phyloP scores from a whole-genome alignment of 2,113 vertebrate genomes.

The Nyctibius bracteatus region DNA sequence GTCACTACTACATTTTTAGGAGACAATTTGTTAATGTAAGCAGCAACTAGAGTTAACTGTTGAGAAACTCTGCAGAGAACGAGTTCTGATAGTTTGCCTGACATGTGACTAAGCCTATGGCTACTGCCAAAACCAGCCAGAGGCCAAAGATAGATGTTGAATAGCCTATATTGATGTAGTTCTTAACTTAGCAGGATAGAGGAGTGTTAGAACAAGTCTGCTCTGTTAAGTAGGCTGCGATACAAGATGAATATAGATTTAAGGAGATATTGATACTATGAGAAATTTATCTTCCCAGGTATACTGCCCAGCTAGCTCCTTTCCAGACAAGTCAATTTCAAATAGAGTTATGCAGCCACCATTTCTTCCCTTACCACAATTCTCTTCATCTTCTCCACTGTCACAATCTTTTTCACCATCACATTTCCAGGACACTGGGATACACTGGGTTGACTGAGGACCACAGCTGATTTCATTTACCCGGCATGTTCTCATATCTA shows the following conservation, averaged over 20 bases:
- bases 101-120: background rate
- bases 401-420: slow-evolving; percentile 95
- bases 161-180: background rate
- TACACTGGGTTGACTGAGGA: slow-evolving; percentile 86
- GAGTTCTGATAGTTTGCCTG: background rate
- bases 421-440: slow-evolving; percentile 94
- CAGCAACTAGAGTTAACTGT: background rate
- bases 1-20: background rate
- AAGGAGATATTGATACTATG: background rate
- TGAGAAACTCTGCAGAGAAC: background rate
- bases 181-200: background rate
- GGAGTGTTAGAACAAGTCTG: background rate
- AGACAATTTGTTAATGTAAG: background rate
- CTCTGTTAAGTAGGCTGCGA: background rate
- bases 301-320: background rate
- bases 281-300: background rate
- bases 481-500: slow-evolving; percentile 91
- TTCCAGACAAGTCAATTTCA: background rate
- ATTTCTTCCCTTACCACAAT: slow-evolving; percentile 84
- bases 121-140: background rate
- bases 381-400: slow-evolving; percentile 90
- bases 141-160: background rate
- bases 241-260: background rate
- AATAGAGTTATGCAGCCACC: background rate
- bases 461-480: slow-evolving; percentile 94